Evolutionary conservation across 2,113 vertebrate genomes (phyloP).

Genomic region (Gasterosteus nipponicus): DNA sequence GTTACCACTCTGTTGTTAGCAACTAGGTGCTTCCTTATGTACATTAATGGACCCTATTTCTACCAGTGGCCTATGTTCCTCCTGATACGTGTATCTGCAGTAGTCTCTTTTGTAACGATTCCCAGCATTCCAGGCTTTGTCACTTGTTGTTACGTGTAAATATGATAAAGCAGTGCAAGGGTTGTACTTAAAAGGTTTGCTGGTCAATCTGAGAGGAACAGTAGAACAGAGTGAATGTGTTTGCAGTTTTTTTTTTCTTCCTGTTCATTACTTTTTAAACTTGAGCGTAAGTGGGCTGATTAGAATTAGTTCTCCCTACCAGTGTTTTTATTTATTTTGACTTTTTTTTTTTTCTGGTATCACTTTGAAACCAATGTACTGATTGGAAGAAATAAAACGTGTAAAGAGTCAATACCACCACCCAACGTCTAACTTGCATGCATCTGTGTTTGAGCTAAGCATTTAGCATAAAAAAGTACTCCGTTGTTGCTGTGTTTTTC

Average conservation of each 20-base stretch:
- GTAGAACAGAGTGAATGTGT: slow-evolving; percentile 36
- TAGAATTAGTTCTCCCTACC: slow-evolving; percentile 24
- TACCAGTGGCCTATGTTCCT: slow-evolving; percentile 85
- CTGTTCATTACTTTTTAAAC: slow-evolving; percentile 61
- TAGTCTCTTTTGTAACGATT: slow-evolving; percentile 79
- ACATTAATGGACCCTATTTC: slow-evolving; percentile 90
- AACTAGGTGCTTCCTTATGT: slow-evolving; percentile 94
- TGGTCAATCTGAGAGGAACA: slow-evolving; percentile 70
- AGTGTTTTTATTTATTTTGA: slow-evolving; percentile 74
- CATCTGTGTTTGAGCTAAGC: neutral
- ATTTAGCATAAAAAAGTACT: neutral
- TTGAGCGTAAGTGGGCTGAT: slow-evolving; percentile 44
- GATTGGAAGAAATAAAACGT: slow-evolving; percentile 66
- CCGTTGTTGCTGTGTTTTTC: too few species aligned
- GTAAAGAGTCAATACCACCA: slow-evolving; percentile 36
- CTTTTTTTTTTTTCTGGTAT: slow-evolving; percentile 73
- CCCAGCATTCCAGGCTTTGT: slow-evolving; percentile 78
- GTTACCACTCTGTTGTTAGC: slow-evolving; percentile 91
- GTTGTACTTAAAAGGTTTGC: slow-evolving; percentile 71
- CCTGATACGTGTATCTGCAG: slow-evolving; percentile 67
- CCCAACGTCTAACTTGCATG: neutral
- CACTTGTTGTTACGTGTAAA: slow-evolving; percentile 74
- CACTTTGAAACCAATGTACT: slow-evolving; percentile 73
- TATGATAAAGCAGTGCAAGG: slow-evolving; percentile 62
- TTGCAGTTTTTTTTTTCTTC: slow-evolving; percentile 25